phyloP scores from a whole-genome alignment of 1,140 invertebrate species.

The Drosophila tsacasi region DNA sequence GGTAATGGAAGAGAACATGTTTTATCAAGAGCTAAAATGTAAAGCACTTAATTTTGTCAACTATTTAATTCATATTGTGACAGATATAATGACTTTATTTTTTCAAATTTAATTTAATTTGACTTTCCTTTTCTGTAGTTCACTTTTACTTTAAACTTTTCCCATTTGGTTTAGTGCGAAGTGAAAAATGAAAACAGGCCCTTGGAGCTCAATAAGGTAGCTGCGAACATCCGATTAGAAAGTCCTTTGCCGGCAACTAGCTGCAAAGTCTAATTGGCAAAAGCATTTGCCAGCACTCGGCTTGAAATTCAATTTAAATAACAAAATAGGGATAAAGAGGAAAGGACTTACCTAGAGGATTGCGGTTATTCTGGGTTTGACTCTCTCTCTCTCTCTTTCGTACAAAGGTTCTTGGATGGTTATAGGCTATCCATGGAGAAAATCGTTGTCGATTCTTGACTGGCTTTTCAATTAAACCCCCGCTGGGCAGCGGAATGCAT shows the following conservation, averaged over 20 bases:
- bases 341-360: slow-evolving; percentile 30
- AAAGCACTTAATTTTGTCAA: background rate
- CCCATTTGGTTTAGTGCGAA: slow-evolving; percentile 10
- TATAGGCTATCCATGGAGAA: slow-evolving; percentile 5
- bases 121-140: background rate
- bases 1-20: background rate
- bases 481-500: slow-evolving; percentile 53
- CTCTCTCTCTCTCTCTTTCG: too few species aligned
- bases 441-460: slow-evolving; percentile 36
- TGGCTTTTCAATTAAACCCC: slow-evolving; percentile 71
- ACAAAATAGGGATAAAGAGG: slow-evolving; percentile 42
- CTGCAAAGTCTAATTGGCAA: slow-evolving; percentile 50
- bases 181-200: background rate
- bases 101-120: background rate
- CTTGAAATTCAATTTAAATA: slow-evolving; percentile 57
- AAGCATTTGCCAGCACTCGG: slow-evolving; percentile 22
- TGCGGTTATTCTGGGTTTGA: slow-evolving; percentile 3
- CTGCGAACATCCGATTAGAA: slow-evolving; percentile 35
- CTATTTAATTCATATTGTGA: background rate
- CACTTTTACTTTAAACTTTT: slow-evolving; percentile 9
- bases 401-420: background rate
- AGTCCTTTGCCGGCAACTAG: slow-evolving; percentile 27
- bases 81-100: background rate
- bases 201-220: slow-evolving; percentile 20
- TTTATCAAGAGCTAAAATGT: too few species aligned